phyloP scores from a whole-genome alignment of 1,140 invertebrate genomes.

The Cydia fagiglandana region DNA sequence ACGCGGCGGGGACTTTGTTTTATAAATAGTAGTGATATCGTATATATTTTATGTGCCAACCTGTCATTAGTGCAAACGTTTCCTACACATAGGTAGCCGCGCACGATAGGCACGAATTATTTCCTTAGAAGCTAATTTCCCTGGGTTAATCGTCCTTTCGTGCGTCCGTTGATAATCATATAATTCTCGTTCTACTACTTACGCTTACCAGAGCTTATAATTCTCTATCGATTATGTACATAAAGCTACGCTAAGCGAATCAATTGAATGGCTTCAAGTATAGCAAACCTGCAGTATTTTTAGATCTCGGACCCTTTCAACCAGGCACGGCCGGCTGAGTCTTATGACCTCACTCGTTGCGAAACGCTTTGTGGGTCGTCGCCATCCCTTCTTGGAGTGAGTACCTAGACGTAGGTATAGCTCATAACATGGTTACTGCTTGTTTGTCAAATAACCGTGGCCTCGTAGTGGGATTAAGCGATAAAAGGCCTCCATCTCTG shows the following conservation, averaged over 20 bases:
- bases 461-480: conserved; percentile 6
- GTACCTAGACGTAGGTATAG: conserved; percentile 15
- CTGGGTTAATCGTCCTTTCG: neutral
- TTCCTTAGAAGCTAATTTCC: neutral
- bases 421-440: conserved; percentile 10
- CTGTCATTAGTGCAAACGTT: neutral
- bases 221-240: neutral
- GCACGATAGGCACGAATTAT: neutral
- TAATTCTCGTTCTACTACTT: neutral
- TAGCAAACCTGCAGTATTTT: conserved; percentile 16
- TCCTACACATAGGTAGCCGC: neutral
- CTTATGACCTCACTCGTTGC: conserved; percentile 28
- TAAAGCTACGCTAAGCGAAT: neutral
- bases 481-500: neutral
- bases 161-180: neutral
- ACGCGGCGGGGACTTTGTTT: too few relatives aligned
- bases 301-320: conserved; percentile 25
- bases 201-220: neutral
- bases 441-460: conserved; percentile 29
- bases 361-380: conserved; percentile 18
- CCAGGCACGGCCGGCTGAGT: conserved; percentile 23
- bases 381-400: conserved; percentile 17
- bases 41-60: too few relatives aligned
- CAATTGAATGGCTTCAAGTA: conserved; percentile 10
- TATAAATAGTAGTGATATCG: too few relatives aligned